Evolutionary conservation across 2,113 vertebrate genomes (phyloP), one percentile per base, ranked within the genome.

Genomic region (Pygoscelis adeliae): DNA sequence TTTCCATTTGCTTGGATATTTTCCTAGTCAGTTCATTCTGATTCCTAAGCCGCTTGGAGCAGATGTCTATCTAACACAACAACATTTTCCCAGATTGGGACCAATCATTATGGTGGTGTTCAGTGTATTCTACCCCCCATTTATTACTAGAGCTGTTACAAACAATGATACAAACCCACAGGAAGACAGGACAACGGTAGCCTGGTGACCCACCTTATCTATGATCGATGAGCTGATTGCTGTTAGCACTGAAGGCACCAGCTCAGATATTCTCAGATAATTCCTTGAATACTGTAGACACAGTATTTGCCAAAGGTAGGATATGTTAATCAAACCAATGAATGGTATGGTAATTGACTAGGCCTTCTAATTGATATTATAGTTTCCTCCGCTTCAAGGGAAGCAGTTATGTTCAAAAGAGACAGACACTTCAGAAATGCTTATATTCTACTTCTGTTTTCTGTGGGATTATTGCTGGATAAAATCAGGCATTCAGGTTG

Each of bases 191-290:
- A 46, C 7, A 25, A 13, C 15, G 27, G 2, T 6, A 84, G 42
- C 18, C 44, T 87, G 9, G 32, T 84, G 42, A 63, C 20, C 8
- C 25, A 52, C 2, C 0, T 29, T 32, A 38, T 12, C 47, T 61
- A 22, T 49, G 29, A 69, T 12, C 0, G 0, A 44, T 44, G 4
- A 92, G 0, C 7, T 66, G 52, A 61, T 30, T 87, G 15, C 29
- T 79, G 19, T 56, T 65, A 34, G 6, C 11, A 27, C 52, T 61
- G 36, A 80, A 72, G 12, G 7, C 14, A 47, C 3, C 49, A 90
- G 25, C 15, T 80, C 12, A 83, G 67, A 12, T 20, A 44, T 22
- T 66, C 32, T 56, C n/a, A 73, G 29, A 42, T 29, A 86, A 56
- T 72, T 70, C 46, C 9, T 72, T 72, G 77, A 86, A 62, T 58